Base-by-base conservation (phyloP, 2,113 vertebrate genomes). In the Sclerurus mexicanus region DNA sequence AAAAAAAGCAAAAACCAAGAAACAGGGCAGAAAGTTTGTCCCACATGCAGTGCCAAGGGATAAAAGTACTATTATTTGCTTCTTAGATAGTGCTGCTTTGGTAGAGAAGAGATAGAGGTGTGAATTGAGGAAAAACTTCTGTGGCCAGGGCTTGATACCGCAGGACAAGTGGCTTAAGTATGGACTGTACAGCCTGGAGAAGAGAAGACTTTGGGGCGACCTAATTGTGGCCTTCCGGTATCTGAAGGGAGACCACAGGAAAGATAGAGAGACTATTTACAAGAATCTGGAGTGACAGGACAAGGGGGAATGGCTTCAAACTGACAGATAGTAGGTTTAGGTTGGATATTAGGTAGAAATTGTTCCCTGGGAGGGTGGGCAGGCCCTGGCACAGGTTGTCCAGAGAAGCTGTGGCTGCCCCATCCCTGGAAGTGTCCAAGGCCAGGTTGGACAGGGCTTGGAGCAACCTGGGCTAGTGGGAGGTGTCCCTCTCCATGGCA, bases 361-460 rank as follows among this genome's bases (percentile, higher is more conserved):
- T 6, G 0, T 4, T 60, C 21, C 0, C 55, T 76, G 9, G 1
- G 47, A 69, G 47, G 6, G n/a, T 12, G 62, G 2, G 0, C 0
- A 76, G 27, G 14, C 22, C 16, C 20, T 75, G 53, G 37, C n/a
- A 53, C 8, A 68, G 23, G 6, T 6, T 67, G 3, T 12, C 20
- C 62, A 46, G n/a, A 68, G 20, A 0, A 75, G 53, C 71, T 75
- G 53, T 47, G 62, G 28, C 28, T 82, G 53, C 12, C 4, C 25
- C 50, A 44, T 28, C 23, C 30, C 63, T 69, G 87, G 47, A 0
- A 62, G 18, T 76, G 55, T 0, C 28, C 78, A 9, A 31, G 40
- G 16, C 14, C 13, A 25, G 53, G n/a, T 0, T 60, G 78, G 53
- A 47, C 0, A 0, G 44, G 7, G 7, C 1, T 25, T 52, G 78